Percentiles rank a stretch among this genome's conserved stretches.
phyloP scores from a whole-genome alignment of 2,113 vertebrate genomes.

The Misgurnus mizolepis region DNA sequence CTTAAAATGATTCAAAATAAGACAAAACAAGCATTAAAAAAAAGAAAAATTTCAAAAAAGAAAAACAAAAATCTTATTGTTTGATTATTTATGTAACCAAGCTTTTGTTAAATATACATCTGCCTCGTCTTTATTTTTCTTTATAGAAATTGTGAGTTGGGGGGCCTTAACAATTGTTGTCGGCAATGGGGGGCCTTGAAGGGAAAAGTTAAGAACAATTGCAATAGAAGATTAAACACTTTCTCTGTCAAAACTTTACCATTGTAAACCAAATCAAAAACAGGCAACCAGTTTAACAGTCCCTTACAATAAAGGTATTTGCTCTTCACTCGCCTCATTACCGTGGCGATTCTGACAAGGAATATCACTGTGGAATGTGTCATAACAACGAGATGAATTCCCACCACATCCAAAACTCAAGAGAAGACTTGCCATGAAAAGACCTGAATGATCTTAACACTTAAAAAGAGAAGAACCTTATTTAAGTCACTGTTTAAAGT shows the following conservation, averaged over 20 bases:
- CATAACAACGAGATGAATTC: conserved; percentile 41
- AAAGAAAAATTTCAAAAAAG: too few species aligned
- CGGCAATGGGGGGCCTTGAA: too few species aligned
- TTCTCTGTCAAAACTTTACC: conserved; percentile 58
- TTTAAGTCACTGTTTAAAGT: background rate
- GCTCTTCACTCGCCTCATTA: background rate
- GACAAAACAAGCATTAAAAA: too few species aligned
- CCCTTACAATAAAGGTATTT: conserved; percentile 38
- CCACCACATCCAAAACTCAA: background rate
- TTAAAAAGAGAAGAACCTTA: background rate
- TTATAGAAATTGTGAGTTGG: too few species aligned
- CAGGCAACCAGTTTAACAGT: conserved; percentile 54
- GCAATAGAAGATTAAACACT: conserved; percentile 50
- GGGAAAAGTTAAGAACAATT: too few species aligned
- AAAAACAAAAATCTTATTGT: too few species aligned
- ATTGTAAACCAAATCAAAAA: conserved; percentile 53
- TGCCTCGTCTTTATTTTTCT: too few species aligned
- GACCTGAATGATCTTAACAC: background rate
- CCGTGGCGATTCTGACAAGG: background rate
- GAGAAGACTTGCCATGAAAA: conserved; percentile 5
- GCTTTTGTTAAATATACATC: too few species aligned
- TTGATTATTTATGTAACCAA: too few species aligned
- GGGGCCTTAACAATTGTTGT: too few species aligned
- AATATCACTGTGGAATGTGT: background rate
- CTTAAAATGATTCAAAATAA: too few species aligned